Evolutionary conservation across 2,113 vertebrate species (phyloP), one percentile per base, ranked within the genome.

Genomic region (Petrocephalus microphthalmus): DNA sequence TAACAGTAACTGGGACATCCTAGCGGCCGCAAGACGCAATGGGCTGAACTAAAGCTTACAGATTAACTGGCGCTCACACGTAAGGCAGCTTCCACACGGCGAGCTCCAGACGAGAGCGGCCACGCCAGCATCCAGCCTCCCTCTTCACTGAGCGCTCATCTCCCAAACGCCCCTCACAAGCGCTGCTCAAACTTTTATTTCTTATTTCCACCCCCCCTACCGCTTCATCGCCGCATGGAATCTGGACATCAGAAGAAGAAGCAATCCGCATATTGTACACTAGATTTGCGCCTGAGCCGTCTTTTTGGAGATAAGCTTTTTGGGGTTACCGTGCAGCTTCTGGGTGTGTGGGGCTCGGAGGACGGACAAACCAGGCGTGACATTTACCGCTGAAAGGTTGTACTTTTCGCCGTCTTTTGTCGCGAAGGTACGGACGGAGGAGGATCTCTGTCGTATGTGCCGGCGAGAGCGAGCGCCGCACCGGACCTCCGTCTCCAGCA

Each of bases 1-100:
- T 92, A 92, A 94, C 91, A 94, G 93, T 89, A 95, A 95, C 94
- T 91, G 95, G 94, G 95, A 95, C 96, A 96, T 96, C 95, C 96
- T 95, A 96, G 96, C 93, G 94, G 96, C 90, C 87, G 94, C 94
- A 94, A 49, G 85, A 89, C 93, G 95, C 93, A 95, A 94, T 94
- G 93, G 95, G 95, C 94, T 94, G 94, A 94, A 93, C 94, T 94
- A 93, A 91, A 89, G 88, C 93, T 92, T 92, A 88, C 91, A 91
- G 93, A 93, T 94, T 90, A 94, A 95, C 93, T 92, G 92, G 90
- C 93, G 92, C 94, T 88, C 87, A 92, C 94, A 91, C 92, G 90
- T 89, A 91, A 92, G 89, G 88, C 92, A 86, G 85, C 89, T 89
- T 89, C 90, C 89, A 93, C 90, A 90, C 90, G 88, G 57, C 86